These are phyloP conservation scores for Coremacera marginata DNA, from an alignment of 2,888 invertebrate genomes.

Conservation along the genomic window DNA sequence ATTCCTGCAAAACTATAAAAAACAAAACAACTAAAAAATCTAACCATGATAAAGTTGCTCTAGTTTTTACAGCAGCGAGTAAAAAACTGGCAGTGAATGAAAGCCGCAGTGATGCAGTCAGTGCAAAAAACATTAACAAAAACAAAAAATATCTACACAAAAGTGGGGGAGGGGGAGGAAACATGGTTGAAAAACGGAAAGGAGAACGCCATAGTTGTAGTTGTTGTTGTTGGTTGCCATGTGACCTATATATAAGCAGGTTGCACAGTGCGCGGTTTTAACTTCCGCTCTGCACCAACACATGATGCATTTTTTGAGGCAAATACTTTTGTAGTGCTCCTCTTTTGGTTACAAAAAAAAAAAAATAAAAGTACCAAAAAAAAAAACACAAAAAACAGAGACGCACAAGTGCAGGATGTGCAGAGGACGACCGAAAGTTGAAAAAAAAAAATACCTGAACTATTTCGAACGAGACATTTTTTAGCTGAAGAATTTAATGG, in stretches of 20 bases:
- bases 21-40: not conserved
- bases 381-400: no score
- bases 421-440: no score
- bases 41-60: conserved; percentile 10
- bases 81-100: conserved; percentile 9
- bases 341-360: no score
- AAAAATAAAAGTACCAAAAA: no score
- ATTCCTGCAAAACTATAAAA: not conserved
- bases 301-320: no score
- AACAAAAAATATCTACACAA: not conserved
- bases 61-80: not conserved
- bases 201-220: not conserved
- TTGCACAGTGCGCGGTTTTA: conserved; percentile 5
- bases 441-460: no score
- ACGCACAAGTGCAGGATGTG: no score
- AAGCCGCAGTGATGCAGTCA: conserved; percentile 14
- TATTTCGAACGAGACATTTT: no score
- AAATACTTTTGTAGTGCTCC: no score
- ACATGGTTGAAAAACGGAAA: not conserved
- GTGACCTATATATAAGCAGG: conserved; percentile 25
- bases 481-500: no score
- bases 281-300: conserved; percentile 8
- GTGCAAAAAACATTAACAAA: not conserved
- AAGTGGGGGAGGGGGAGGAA: not conserved
- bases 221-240: conserved; percentile 12